Base-by-base conservation (phyloP, 2,888 invertebrate genomes). In the Cyrtodaria siliqua region DNA sequence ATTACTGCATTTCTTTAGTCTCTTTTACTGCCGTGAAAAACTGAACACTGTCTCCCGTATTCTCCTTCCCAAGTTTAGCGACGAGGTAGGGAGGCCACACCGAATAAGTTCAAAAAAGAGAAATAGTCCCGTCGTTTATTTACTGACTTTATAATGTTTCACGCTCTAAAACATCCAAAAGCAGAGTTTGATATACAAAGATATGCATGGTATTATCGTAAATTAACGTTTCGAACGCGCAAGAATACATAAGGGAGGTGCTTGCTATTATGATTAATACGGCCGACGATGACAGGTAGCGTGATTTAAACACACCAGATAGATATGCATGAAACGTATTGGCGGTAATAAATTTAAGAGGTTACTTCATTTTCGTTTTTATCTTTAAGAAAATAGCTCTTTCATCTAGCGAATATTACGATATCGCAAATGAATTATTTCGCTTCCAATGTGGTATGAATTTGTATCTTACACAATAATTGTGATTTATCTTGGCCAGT, bases 331-430 rank as follows among this genome's bases (percentile, higher is more conserved):
- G 75, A 73, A 73, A 76, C 76, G 62, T 70, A 69, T 55, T 63
- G 55, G 40, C 27, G 57, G 73, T 64, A 66, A 80, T 80, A 80
- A 80, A 80, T 76, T 76, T 72, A 57, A 75, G 68, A 56, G 72
- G 80, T 80, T 80, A 76, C 73, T 76, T 80, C 80, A 80, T 73
- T 66, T 73, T 73, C 64, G 76, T 76, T 76, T 80, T 80, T 76
- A 80, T 80, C 80, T 75, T 76, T 70, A 64, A 70, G 73, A 73
- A 76, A 73, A 60, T 59, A 53, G 53, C 57, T 55, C 76, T 80
- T 80, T 76, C 76, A 76, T 76, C 76, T 76, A 59, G 26, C 50
- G 33, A 56, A 52, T 71, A 72, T 68, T 66, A 71, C 67, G 67
- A 71, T 71, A 77, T 77, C 71, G 61, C 63, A 67, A 57, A 73